Evolutionary conservation across 1,140 invertebrate species (phyloP).

Genomic region (Laodelphax striatellus): DNA sequence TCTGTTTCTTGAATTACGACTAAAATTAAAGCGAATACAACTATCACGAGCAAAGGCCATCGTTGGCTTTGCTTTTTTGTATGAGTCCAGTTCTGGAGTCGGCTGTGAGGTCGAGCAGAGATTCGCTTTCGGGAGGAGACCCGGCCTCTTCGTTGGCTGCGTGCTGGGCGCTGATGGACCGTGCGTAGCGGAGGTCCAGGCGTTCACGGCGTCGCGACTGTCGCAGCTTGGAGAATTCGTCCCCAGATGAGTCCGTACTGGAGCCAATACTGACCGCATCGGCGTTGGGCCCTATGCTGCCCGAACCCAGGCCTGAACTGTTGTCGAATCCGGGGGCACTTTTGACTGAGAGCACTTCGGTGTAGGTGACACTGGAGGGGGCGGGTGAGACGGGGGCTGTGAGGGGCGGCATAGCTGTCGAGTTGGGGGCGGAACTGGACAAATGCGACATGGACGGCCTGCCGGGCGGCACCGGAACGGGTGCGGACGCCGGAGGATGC

Average conservation of each 20-base stretch:
- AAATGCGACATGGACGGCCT: conserved; percentile 6
- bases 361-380: conserved; percentile 13
- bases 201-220: conserved; percentile 18
- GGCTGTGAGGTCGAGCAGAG: conserved; percentile 5
- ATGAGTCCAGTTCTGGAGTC: conserved; percentile 2
- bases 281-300: conserved; percentile 10
- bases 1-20: no score
- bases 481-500: conserved; percentile 7
- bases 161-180: conserved; percentile 16
- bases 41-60: background rate
- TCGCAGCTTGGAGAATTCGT: conserved; percentile 23
- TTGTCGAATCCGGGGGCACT: conserved; percentile 15
- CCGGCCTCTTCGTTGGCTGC: background rate
- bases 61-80: background rate
- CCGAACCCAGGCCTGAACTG: conserved; percentile 15
- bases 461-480: background rate
- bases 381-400: conserved; percentile 16
- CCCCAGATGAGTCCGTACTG: conserved; percentile 15
- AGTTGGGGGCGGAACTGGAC: conserved; percentile 4
- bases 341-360: conserved; percentile 15
- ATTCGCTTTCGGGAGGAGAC: conserved; percentile 3
- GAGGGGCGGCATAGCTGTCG: conserved; percentile 10
- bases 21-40: no score
- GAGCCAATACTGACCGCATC: conserved; percentile 14
- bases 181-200: conserved; percentile 13